Conservation (phyloP, 2,888 invertebrate genomes). For the Erannis defoliaria region DNA sequence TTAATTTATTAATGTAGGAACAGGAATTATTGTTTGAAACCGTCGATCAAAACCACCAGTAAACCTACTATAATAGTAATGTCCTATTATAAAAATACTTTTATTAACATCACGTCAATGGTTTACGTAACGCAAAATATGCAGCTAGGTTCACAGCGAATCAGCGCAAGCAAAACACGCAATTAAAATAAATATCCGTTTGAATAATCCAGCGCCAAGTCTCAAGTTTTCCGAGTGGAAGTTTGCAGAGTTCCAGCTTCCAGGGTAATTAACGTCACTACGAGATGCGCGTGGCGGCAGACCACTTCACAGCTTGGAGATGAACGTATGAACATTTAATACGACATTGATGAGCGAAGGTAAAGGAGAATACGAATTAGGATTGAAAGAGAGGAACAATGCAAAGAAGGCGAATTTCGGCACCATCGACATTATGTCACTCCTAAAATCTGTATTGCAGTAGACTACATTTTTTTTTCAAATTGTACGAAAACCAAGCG, state of each 20-base stretch:
- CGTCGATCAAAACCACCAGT: too few relatives aligned
- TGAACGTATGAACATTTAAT: constrained; percentile 10
- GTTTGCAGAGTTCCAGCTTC: constrained; percentile 15
- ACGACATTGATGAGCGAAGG: not conserved
- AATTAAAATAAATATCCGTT: constrained; percentile 35
- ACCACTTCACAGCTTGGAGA: constrained; percentile 12
- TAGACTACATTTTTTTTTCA: too few relatives aligned
- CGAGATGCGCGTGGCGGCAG: constrained; percentile 5
- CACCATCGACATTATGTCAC: too few relatives aligned
- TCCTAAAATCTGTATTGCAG: too few relatives aligned
- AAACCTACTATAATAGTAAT: too few relatives aligned
- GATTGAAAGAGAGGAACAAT: not conserved
- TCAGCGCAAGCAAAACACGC: not conserved
- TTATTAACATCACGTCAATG: too few relatives aligned
- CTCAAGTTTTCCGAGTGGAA: not conserved
- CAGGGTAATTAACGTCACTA: constrained; percentile 34
- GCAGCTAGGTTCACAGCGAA: not conserved
- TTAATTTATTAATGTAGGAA: too few relatives aligned
- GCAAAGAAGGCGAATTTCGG: not conserved
- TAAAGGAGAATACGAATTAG: not conserved
- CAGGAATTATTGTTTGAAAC: too few relatives aligned
- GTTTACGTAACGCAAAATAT: not conserved
- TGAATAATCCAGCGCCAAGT: constrained; percentile 29
- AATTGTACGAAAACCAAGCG: too few relatives aligned
- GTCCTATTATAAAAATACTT: too few relatives aligned